Evolutionary conservation across 30 jellyfish, hydroid and myxozoan species (phyloP).

Genomic region (Phacellophora camtschatica): DNA sequence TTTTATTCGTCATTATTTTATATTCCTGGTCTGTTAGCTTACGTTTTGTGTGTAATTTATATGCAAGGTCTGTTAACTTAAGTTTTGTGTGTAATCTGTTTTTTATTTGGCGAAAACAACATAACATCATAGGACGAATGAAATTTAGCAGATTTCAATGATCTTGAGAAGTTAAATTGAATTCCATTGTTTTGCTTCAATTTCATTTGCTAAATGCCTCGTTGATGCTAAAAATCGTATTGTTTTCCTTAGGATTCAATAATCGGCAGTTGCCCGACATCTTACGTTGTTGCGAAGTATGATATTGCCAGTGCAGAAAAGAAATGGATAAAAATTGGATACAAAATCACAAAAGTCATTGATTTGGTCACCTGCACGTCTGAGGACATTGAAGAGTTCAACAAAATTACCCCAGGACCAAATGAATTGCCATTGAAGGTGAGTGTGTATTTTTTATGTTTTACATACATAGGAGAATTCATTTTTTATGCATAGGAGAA

Average conservation of each 20-base stretch:
- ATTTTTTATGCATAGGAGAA: neutral
- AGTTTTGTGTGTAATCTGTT: too few species aligned
- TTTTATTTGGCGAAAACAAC: too few species aligned
- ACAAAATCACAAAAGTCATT: slow-evolving; percentile 60
- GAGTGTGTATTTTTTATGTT: neutral
- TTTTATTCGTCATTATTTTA: neutral
- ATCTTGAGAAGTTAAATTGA: too few species aligned
- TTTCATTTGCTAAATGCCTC: too few species aligned
- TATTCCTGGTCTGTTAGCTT: neutral
- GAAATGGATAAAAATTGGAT: slow-evolving; percentile 26
- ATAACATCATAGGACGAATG: too few species aligned
- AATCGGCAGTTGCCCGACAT: slow-evolving; percentile 61
- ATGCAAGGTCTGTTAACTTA: too few species aligned
- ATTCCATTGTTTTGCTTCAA: too few species aligned
- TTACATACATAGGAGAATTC: neutral
- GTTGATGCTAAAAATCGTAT: too few species aligned
- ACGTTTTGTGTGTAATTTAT: too few species aligned
- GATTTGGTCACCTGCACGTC: slow-evolving; percentile 49
- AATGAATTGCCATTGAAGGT: slow-evolving; percentile 25
- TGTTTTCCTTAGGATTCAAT: slow-evolving; percentile 22
- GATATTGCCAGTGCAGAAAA: slow-evolving; percentile 2
- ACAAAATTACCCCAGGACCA: slow-evolving; percentile 50
- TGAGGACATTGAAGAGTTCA: slow-evolving; percentile 22
- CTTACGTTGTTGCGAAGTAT: slow-evolving; percentile 51
- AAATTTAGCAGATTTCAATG: too few species aligned